Evolutionary conservation across 2,888 invertebrate species (phyloP), one percentile per base, ranked within the genome.

Genomic region (Nomada lathburiana): DNA sequence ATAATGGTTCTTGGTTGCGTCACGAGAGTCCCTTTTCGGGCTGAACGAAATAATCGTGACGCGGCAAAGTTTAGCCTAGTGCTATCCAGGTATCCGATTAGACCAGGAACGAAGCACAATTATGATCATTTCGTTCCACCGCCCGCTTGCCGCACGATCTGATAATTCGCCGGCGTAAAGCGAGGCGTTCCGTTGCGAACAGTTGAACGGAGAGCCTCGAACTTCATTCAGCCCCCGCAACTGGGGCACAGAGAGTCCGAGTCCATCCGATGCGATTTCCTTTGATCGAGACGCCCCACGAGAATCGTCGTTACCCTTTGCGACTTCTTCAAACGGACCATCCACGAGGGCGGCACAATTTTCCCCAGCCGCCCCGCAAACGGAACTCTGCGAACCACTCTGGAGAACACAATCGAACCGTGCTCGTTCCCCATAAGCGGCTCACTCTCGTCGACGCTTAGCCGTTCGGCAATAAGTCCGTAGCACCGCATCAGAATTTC

Each of bases 141-240:
- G 11, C 23, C 23, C 29, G 18, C 52, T 26, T 53, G 53, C 10
- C 26, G 52, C 64, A 50, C 65, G 80, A 81, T 70, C 55, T 69
- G 74, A 75, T 80, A 59, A 72, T 76, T 63, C 55, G 20, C 47
- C 52, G 44, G 20, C 63, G 36, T 68, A 50, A 69, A 69, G 65
- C 76, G 71, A 67, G 76, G 52, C 64, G 50, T 76, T 76, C 65
- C 64, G 11, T 62, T 36, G 62, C 81, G 73, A 53, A 26, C 47
- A 69, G 72, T 55, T 69, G 76, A 72, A 60, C 82, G 44, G 47
- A 50, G 42, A 70, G 53, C 44, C 53, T 44, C 47, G 70, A 74
- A 70, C 53, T 62, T 62, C 67, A 82, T 82, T 83, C 74, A 77
- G 53, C 36, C 73, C 44, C 72, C 47, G 62, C 69, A 83, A 81